Evolutionary conservation across 2,797 vertebrate genomes (phyloP).

Genomic region (Pagetopsis macropterus): DNA sequence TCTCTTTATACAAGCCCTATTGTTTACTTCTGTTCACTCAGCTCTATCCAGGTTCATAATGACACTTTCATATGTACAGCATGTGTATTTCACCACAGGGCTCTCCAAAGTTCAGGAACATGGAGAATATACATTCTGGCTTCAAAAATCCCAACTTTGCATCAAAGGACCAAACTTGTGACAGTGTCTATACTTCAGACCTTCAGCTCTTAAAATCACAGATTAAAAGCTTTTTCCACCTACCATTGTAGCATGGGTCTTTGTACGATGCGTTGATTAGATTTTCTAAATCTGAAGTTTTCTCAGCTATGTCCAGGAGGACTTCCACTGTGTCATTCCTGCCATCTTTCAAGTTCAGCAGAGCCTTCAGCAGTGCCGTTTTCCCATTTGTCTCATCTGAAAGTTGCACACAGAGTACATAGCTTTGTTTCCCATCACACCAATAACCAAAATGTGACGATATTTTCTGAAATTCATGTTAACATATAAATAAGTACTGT

Average conservation of each 20-base stretch:
- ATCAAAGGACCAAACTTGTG: too few relatives aligned
- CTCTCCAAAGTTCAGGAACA: background rate
- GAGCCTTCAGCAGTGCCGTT: constrained; percentile 90
- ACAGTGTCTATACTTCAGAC: background rate
- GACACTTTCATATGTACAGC: background rate
- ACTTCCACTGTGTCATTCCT: constrained; percentile 87
- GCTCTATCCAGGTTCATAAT: background rate
- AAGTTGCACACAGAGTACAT: constrained; percentile 12
- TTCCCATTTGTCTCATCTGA: constrained; percentile 88
- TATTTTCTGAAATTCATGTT: background rate
- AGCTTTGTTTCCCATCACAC: background rate
- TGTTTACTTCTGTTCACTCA: too few relatives aligned
- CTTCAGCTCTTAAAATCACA: background rate
- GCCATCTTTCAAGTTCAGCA: constrained; percentile 89
- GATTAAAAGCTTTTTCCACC: background rate
- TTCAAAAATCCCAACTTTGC: too few relatives aligned
- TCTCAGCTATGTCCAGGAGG: constrained; percentile 88
- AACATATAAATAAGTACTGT: background rate
- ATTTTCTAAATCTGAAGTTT: constrained; percentile 77
- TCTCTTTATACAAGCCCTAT: too few relatives aligned
- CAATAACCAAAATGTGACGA: background rate
- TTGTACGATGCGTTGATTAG: constrained; percentile 64
- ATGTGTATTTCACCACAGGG: too few relatives aligned
- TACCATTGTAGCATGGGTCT: constrained; percentile 63
- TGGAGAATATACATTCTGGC: background rate